Evolutionary conservation across 2,888 invertebrate genomes (phyloP).

Genomic region (Aethes cnicana): DNA sequence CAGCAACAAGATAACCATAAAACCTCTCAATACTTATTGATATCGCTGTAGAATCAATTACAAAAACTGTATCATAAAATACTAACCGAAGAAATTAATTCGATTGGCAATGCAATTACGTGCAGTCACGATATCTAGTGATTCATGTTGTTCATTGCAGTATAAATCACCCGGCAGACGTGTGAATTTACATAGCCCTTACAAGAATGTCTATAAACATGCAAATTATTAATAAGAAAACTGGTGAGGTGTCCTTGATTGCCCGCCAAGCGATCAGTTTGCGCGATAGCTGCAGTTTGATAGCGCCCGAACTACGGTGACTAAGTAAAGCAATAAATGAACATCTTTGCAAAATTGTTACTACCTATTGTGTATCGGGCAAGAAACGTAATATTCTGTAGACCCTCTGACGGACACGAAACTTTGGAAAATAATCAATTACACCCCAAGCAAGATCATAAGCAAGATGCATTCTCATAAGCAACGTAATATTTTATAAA

Average conservation of each 20-base stretch:
- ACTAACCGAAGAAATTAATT: conserved; percentile 73
- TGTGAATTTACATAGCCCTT: conserved; percentile 65
- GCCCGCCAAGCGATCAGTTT: conserved; percentile 28
- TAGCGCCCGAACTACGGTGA: too few species aligned
- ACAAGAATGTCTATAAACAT: conserved; percentile 58
- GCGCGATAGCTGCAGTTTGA: not conserved
- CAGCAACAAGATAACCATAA: conserved; percentile 43
- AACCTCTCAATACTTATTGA: conserved; percentile 54
- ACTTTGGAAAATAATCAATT: not conserved
- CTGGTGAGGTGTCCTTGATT: conserved; percentile 30
- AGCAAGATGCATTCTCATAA: conserved; percentile 1
- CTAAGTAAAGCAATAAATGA: too few species aligned
- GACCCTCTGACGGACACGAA: too few species aligned
- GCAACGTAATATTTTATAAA: conserved; percentile 9
- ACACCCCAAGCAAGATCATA: not conserved
- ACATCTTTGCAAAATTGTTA: too few species aligned
- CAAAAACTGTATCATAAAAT: conserved; percentile 74
- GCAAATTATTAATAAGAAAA: conserved; percentile 47
- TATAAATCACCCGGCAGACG: conserved; percentile 64
- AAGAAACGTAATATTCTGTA: too few species aligned
- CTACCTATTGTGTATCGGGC: too few species aligned
- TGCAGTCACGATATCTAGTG: conserved; percentile 72
- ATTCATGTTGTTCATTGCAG: conserved; percentile 68
- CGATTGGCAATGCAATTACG: conserved; percentile 79
- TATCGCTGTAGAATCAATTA: conserved; percentile 69